Conservation (phyloP, 2,797 vertebrate species). For the Enteromius trimaculatus region DNA sequence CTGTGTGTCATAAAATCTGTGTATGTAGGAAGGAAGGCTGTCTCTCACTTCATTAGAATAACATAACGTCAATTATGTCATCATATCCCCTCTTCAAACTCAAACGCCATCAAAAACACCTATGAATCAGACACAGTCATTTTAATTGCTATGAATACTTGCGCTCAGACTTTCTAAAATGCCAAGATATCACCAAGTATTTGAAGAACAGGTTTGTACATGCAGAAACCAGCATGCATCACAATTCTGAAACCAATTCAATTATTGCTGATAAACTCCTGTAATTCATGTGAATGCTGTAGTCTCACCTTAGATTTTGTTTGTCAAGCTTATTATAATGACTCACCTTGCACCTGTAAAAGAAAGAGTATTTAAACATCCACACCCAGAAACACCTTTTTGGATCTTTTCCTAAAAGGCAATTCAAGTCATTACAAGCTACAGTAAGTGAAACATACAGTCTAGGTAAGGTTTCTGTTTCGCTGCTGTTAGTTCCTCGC, state of each 20-base stretch:
- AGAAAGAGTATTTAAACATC: constrained; percentile 43
- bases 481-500: constrained; percentile 46
- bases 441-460: constrained; percentile 7
- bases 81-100: constrained; percentile 9
- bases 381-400: constrained; percentile 49
- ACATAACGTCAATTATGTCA: constrained; percentile 1
- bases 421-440: constrained; percentile 55
- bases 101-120: constrained; percentile 3
- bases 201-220: neutral
- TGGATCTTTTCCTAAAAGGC: constrained; percentile 16
- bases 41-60: constrained; percentile 4
- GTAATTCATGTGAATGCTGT: neutral
- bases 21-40: constrained; percentile 17
- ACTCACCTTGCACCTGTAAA: constrained; percentile 44
- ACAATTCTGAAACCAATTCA: neutral
- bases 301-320: neutral
- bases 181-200: neutral
- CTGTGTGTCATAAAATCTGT: neutral
- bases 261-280: neutral
- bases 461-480: constrained; percentile 44
- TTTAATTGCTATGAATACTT: constrained; percentile 6
- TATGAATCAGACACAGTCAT: constrained; percentile 15
- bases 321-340: constrained; percentile 7
- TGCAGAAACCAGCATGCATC: neutral
- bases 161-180: neutral